Conservation (phyloP, 1,140 invertebrate genomes). For the fruit fly (Drosophila melanogaster) region DNA sequence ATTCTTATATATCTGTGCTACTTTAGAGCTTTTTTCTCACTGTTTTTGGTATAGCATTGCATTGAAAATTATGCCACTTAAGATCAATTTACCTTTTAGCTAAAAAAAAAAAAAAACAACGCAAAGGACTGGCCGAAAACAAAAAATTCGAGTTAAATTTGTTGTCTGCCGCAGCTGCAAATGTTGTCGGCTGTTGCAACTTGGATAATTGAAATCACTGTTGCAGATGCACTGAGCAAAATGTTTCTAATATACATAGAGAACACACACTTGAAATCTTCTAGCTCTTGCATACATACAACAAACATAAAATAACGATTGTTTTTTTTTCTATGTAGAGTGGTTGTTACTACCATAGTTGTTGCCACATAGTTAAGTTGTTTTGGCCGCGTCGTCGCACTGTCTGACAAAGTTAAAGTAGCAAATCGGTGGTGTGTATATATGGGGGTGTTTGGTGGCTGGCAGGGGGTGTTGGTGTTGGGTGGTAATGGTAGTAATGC, state of each 20-base stretch:
- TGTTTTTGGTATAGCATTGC: conserved; percentile 18
- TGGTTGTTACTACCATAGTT: conserved; percentile 26
- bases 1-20: neutral
- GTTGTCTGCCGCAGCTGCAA: conserved; percentile 39
- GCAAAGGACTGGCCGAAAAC: conserved; percentile 5
- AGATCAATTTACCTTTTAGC: conserved; percentile 35
- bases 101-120: conserved; percentile 1
- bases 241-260: too few species aligned
- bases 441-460: neutral
- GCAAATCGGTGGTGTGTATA: neutral
- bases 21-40: neutral
- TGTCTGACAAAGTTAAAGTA: conserved; percentile 53
- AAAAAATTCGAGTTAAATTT: conserved; percentile 25
- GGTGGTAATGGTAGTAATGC: neutral
- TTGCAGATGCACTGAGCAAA: conserved; percentile 23
- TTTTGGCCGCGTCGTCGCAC: conserved; percentile 46
- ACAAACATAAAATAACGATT: too few species aligned
- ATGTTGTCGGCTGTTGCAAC: conserved; percentile 31
- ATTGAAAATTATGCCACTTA: conserved; percentile 42
- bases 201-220: conserved; percentile 53
- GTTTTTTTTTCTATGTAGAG: conserved; percentile 15
- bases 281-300: too few species aligned
- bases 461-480: neutral
- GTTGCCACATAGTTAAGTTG: conserved; percentile 70
- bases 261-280: too few species aligned